Conservation (phyloP, 2,888 invertebrate species). For the Temnothorax ravouxi region DNA sequence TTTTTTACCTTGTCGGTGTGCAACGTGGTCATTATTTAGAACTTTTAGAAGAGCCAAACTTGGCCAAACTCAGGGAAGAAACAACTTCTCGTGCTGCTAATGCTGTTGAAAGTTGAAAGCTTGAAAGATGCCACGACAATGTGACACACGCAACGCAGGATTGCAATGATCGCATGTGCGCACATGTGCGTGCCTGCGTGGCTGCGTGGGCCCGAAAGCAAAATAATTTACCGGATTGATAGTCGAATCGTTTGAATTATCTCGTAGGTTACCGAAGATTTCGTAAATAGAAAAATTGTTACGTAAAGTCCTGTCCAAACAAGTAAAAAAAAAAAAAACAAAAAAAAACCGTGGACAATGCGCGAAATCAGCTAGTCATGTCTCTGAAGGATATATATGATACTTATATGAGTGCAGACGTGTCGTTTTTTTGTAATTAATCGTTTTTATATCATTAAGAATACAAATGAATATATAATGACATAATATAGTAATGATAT, state of each 20-base stretch:
- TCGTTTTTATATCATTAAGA: not conserved
- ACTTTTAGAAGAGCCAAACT: not conserved
- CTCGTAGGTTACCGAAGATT: not conserved
- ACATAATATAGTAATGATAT: not conserved
- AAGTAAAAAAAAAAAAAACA: not conserved
- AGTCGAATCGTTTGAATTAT: not conserved
- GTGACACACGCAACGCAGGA: not conserved
- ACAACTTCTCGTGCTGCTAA: not conserved
- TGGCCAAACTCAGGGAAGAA: not conserved
- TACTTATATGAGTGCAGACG: not conserved
- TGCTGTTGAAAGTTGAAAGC: not conserved
- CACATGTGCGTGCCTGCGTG: too few relatives aligned
- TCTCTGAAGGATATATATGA: not conserved
- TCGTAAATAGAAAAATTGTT: not conserved
- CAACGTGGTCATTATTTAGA: not conserved
- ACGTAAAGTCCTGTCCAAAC: not conserved
- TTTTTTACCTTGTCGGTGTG: not conserved
- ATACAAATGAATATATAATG: not conserved
- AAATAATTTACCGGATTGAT: not conserved
- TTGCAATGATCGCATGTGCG: not conserved
- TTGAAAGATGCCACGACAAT: not conserved
- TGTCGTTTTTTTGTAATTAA: not conserved
- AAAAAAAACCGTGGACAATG: not conserved
- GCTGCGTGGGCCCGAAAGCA: not conserved
- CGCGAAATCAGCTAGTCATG: not conserved